Conservation (phyloP, 2,113 vertebrate genomes). For the Spilogale gracilis region DNA sequence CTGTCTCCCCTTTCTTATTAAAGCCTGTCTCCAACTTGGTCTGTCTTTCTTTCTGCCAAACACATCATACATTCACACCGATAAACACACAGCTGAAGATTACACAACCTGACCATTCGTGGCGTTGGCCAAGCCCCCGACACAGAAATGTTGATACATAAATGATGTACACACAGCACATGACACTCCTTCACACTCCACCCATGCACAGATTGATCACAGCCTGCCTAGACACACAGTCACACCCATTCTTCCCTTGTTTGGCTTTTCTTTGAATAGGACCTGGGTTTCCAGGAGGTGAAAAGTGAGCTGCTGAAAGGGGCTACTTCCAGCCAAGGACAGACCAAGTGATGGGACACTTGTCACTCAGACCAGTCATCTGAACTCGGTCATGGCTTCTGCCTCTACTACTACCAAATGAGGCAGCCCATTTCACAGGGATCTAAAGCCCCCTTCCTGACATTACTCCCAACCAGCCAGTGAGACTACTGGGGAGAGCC, state of each 20-base stretch:
- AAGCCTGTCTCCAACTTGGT: constrained; percentile 68
- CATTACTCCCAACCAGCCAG: neutral
- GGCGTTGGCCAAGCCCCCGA: constrained; percentile 63
- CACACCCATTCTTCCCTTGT: constrained; percentile 38
- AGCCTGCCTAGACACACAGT: constrained; percentile 68
- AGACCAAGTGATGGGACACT: neutral
- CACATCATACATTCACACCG: constrained; percentile 65
- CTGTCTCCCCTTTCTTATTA: constrained; percentile 63
- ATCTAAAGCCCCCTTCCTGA: neutral
- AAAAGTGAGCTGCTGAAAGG: neutral
- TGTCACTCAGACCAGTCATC: neutral
- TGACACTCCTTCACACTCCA: constrained; percentile 72
- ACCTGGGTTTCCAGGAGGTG: constrained; percentile 33
- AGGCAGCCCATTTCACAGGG: neutral
- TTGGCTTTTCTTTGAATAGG: constrained; percentile 38
- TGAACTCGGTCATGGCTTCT: neutral
- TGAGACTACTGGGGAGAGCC: neutral
- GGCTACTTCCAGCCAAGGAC: constrained; percentile 17
- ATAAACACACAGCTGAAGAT: constrained; percentile 82
- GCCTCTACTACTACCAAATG: neutral
- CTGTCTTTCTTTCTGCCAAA: constrained; percentile 78
- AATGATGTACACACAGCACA: constrained; percentile 69
- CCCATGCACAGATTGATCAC: constrained; percentile 71
- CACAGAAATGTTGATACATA: constrained; percentile 75
- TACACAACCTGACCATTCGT: constrained; percentile 71